Conservation (phyloP, 1,140 invertebrate genomes). For the Drosophila seguyi region DNA sequence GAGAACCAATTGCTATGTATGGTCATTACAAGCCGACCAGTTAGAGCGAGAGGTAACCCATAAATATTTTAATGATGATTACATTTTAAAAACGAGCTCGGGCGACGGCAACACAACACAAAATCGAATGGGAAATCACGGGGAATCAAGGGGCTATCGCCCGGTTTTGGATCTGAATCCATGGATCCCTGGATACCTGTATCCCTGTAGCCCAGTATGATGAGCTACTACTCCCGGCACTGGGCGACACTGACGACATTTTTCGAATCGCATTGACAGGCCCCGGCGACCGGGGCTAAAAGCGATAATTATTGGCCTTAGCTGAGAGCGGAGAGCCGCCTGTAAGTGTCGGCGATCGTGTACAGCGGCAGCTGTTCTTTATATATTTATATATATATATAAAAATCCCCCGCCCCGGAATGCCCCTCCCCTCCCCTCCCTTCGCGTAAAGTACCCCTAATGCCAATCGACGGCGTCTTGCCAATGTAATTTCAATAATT, state of each 20-base stretch:
- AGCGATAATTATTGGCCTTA: constrained; percentile 81
- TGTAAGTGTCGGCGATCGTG: constrained; percentile 79
- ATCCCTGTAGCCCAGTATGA: constrained; percentile 23
- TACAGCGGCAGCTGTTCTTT: constrained; percentile 19
- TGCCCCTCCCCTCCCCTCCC: constrained; percentile 12
- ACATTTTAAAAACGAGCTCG: constrained; percentile 75
- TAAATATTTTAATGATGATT: constrained; percentile 84
- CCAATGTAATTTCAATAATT: constrained; percentile 85
- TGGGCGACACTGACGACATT: constrained; percentile 83
- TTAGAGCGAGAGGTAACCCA: constrained; percentile 72
- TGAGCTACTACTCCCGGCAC: constrained; percentile 70
- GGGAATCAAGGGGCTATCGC: constrained; percentile 29
- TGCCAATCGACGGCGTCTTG: constrained; percentile 74
- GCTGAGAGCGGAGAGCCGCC: constrained; percentile 17
- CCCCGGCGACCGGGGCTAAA: constrained; percentile 71
- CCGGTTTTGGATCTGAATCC: constrained; percentile 6
- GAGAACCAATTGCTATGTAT: constrained; percentile 84
- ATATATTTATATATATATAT: not conserved
- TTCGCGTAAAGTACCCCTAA: constrained; percentile 10
- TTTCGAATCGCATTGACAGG: constrained; percentile 83
- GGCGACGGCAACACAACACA: constrained; percentile 18
- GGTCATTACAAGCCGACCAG: constrained; percentile 81
- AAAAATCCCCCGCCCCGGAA: not conserved
- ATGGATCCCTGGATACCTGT: constrained; percentile 6
- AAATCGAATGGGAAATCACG: constrained; percentile 77